phyloP scores from a whole-genome alignment of 2,888 invertebrate genomes.

The Hydroisotoma schaefferi region DNA sequence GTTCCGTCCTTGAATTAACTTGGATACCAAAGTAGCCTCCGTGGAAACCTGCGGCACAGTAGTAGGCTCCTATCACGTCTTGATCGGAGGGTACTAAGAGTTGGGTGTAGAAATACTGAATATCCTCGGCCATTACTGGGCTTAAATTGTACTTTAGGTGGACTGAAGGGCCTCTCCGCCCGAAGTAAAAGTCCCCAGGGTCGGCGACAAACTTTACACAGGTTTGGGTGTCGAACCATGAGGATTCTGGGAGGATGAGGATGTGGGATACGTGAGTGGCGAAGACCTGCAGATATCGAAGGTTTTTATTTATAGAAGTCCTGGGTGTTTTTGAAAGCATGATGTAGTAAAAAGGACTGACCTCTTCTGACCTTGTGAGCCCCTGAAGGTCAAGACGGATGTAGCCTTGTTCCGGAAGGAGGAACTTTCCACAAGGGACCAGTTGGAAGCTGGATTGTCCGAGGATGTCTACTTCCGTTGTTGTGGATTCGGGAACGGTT shows the following conservation, averaged over 20 bases:
- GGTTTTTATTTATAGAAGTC: no score
- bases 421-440: constrained; percentile 34
- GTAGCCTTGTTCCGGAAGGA: constrained; percentile 28
- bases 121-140: not conserved
- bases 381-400: constrained; percentile 31
- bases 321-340: no score
- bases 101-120: constrained; percentile 45
- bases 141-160: constrained; percentile 32
- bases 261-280: constrained; percentile 31
- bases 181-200: constrained; percentile 40
- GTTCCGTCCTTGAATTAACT: constrained; percentile 35
- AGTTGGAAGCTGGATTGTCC: constrained; percentile 35
- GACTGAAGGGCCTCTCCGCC: constrained; percentile 42
- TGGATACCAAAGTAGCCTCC: constrained; percentile 48
- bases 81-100: constrained; percentile 34
- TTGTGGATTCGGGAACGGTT: not conserved
- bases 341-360: not conserved
- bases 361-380: no score
- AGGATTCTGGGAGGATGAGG: constrained; percentile 18
- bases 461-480: constrained; percentile 18
- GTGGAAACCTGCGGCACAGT: constrained; percentile 36
- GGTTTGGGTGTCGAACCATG: constrained; percentile 12
- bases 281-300: no score
- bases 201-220: constrained; percentile 19
- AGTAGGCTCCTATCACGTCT: constrained; percentile 41